Evolutionary conservation across 1,140 invertebrate genomes (phyloP), one percentile per base, ranked within the genome.

Genomic region (Chymomyza costata): DNA sequence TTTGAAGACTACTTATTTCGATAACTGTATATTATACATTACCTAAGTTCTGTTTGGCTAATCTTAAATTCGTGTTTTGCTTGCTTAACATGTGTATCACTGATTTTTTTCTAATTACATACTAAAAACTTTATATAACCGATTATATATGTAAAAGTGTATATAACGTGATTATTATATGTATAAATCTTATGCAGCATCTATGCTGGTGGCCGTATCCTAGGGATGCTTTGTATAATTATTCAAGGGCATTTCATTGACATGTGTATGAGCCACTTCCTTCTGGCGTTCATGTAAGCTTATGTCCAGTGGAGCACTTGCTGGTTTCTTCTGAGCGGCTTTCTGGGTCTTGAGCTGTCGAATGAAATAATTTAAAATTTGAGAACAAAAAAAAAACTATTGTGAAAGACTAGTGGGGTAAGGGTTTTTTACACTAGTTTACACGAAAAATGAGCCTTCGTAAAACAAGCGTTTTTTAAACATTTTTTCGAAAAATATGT

Each of bases 151-250:
- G 40, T 45, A 38, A n/a, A 37, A 43, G 32, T 30, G 30, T 34
- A 35, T 28, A 32, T 11, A 16, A 41, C 25, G 2, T 31, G 19
- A 30, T 16, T 50, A 37, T 43, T 55, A 56, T 2, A 34, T 39
- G 6, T 39, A 49, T 63, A 32, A 34, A 50, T 65, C 51, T 59
- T 80, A 80, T 35, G 73, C 73, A 80, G 74, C 74, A 55, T 71
- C 74, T 47, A 62, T 81, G 68, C 71, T 62, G 8, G 68, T 60
- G 49, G 61, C 74, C 73, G 73, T 65, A 14, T 83, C 81, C 82
- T 84, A 84, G 64, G 82, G 82, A 84, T 84, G 82, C 69, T 84
- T 84, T 11, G 82, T 84, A 21, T 84, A 84, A 51, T 84, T 84
- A 31, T 84, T 84, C 40, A 84, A 38, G 19, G 82, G 78, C 62